phyloP scores from a whole-genome alignment of 2,797 vertebrate genomes.

The Alcedo atthis region DNA sequence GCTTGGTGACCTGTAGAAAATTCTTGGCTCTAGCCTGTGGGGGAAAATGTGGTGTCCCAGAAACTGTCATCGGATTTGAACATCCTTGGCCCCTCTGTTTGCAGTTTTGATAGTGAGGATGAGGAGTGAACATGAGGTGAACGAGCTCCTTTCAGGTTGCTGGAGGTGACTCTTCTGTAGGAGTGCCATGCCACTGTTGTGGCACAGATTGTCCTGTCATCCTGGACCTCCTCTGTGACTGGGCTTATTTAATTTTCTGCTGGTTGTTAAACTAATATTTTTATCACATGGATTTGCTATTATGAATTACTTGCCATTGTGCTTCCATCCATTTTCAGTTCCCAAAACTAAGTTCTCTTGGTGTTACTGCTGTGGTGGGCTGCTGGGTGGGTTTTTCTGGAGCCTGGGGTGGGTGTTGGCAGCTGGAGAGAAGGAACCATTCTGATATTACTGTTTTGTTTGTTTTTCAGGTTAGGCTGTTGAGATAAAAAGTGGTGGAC shows the following conservation, averaged over 20 bases:
- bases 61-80: not conserved
- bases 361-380: not conserved
- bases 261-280: not conserved
- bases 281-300: not conserved
- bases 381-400: not conserved
- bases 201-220: not conserved
- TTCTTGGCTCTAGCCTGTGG: not conserved
- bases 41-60: not conserved
- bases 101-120: fast-evolving
- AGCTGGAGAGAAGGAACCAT: not conserved
- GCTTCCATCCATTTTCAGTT: not conserved
- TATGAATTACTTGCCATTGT: fast-evolving
- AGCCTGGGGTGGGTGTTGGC: not conserved
- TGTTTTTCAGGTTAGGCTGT: constrained; percentile 83
- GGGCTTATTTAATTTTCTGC: not conserved
- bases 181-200: fast-evolving
- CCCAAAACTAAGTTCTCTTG: not conserved
- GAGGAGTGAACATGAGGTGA: not conserved
- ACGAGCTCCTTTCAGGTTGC: not conserved
- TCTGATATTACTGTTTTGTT: not conserved
- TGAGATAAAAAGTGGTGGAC: constrained; percentile 81
- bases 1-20: not conserved
- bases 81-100: not conserved
- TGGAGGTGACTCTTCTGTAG: not conserved
- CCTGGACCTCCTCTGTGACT: not conserved